These are phyloP conservation scores for Hemicrepidius hirtus DNA, from an alignment of 2,888 invertebrate species.

Conservation along the genomic window DNA sequence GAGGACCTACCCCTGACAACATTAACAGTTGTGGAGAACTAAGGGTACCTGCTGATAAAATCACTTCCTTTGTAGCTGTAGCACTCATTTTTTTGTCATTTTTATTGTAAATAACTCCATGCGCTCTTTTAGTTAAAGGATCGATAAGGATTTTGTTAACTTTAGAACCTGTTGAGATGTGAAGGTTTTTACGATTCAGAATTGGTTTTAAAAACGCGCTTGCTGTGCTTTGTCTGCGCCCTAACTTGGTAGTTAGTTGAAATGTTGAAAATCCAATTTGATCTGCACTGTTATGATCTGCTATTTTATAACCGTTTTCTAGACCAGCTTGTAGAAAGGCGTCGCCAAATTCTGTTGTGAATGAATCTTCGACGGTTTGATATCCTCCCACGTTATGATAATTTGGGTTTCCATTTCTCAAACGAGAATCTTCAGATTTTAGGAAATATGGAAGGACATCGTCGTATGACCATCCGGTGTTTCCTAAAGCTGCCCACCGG, in stretches of 20 bases:
- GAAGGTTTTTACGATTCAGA: constrained; percentile 75
- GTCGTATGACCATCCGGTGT: constrained; percentile 80
- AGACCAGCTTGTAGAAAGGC: constrained; percentile 68
- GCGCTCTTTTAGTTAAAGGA: constrained; percentile 68
- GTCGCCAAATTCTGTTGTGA: too few species aligned
- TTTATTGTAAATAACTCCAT: constrained; percentile 71
- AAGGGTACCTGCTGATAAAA: constrained; percentile 81
- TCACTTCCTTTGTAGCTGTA: constrained; percentile 74
- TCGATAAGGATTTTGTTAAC: constrained; percentile 77
- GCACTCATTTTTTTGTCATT: constrained; percentile 61
- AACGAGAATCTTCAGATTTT: constrained; percentile 75
- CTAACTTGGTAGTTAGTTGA: constrained; percentile 72
- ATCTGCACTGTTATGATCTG: constrained; percentile 71
- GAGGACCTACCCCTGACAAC: constrained; percentile 81
- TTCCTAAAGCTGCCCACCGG: constrained; percentile 79
- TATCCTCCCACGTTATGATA: constrained; percentile 79
- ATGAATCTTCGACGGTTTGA: constrained; percentile 77
- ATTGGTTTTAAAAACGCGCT: constrained; percentile 76
- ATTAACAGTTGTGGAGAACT: constrained; percentile 86
- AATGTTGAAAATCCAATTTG: constrained; percentile 70
- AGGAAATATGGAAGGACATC: constrained; percentile 73
- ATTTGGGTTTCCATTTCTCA: constrained; percentile 67
- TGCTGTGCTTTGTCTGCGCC: constrained; percentile 75
- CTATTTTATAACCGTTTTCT: constrained; percentile 69
- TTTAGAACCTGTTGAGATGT: constrained; percentile 74